Conservation (phyloP, 2,113 vertebrate species). For the Trematomus loennbergii region DNA sequence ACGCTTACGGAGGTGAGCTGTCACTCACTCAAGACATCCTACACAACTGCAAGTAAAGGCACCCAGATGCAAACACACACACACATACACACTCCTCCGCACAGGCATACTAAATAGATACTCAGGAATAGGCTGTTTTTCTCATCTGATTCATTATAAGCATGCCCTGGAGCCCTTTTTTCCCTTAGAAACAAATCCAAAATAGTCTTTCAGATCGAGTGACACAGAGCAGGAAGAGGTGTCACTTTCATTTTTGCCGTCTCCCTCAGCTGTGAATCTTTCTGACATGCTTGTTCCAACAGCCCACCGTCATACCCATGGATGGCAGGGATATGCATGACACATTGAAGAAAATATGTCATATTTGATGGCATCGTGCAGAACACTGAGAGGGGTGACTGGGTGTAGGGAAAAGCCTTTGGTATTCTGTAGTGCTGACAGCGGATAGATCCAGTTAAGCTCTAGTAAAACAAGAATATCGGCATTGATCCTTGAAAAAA, state of each 20-base stretch:
- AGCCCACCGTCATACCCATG: constrained; percentile 31
- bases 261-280: constrained; percentile 48
- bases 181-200: constrained; percentile 31
- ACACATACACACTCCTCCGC: constrained; percentile 34
- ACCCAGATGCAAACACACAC: constrained; percentile 44
- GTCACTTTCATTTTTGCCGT: constrained; percentile 61
- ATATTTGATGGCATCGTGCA: constrained; percentile 24
- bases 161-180: constrained; percentile 43
- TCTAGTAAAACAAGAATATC: constrained; percentile 5
- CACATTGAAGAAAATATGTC: constrained; percentile 32
- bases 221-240: constrained; percentile 66
- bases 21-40: constrained; percentile 60
- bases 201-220: constrained; percentile 54
- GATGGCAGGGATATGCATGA: constrained; percentile 38
- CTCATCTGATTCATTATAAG: constrained; percentile 71
- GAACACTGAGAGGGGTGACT: constrained; percentile 13
- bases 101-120: constrained; percentile 43
- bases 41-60: constrained; percentile 50
- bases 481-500: constrained; percentile 13
- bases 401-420: constrained; percentile 1
- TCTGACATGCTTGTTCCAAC: constrained; percentile 46
- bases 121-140: constrained; percentile 54
- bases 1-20: constrained; percentile 61
- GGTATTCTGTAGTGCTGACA: not conserved
- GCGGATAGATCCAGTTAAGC: constrained; percentile 7